Evolutionary conservation across 2,888 invertebrate genomes (phyloP).

Genomic region (Kuschelorhynchus macadamiae): DNA sequence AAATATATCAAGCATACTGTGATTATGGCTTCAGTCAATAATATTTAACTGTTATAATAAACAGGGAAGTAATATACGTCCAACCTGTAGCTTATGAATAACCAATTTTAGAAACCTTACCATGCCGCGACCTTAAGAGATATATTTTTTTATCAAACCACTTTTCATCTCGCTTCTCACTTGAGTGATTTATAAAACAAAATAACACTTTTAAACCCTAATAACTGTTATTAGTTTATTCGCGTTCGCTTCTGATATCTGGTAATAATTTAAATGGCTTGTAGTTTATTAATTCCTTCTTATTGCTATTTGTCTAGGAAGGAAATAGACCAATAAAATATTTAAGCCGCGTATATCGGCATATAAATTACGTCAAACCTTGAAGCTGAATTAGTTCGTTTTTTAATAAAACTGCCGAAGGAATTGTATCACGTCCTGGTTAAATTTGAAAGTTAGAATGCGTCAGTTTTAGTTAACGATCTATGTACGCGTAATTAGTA

Average conservation of each 20-base stretch:
- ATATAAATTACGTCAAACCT: slow-evolving; percentile 35
- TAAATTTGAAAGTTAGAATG: slow-evolving; percentile 33
- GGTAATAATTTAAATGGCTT: slow-evolving; percentile 26
- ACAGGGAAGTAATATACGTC: background rate
- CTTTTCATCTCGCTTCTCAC: slow-evolving; percentile 32
- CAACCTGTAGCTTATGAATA: background rate
- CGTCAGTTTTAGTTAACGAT: slow-evolving; percentile 9
- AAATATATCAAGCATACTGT: background rate
- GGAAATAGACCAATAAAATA: slow-evolving; percentile 33
- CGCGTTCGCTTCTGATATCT: slow-evolving; percentile 30
- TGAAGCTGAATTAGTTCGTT: slow-evolving; percentile 30
- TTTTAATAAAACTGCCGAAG: slow-evolving; percentile 21
- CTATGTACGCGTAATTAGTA: background rate
- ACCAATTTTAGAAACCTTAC: slow-evolving; percentile 5
- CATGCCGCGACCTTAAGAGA: slow-evolving; percentile 11
- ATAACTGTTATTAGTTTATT: slow-evolving; percentile 29
- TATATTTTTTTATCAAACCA: slow-evolving; percentile 1
- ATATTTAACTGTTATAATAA: background rate
- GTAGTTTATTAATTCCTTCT: slow-evolving; percentile 34
- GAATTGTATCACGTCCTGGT: slow-evolving; percentile 36
- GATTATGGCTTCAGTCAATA: background rate
- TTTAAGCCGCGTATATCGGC: slow-evolving; percentile 21
- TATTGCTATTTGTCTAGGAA: slow-evolving; percentile 30
- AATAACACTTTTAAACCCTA: slow-evolving; percentile 25
- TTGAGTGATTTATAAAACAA: slow-evolving; percentile 29